These are phyloP conservation scores for Myotis lucifugus DNA, from an alignment of 2,113 vertebrate genomes.

Conservation along the genomic window DNA sequence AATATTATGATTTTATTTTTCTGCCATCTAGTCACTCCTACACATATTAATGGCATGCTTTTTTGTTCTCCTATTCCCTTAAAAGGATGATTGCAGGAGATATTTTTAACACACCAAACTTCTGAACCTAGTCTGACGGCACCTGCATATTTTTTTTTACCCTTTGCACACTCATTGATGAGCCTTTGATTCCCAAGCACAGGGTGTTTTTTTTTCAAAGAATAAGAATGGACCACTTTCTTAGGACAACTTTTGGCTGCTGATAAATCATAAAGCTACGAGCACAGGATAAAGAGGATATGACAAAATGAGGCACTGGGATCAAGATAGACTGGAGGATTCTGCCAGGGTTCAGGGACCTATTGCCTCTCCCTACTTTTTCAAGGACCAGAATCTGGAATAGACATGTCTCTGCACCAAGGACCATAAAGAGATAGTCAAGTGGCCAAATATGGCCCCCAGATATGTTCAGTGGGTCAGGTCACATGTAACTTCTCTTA, in stretches of 20 bases:
- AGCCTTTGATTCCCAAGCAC: not conserved
- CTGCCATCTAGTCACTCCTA: not conserved
- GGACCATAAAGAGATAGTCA: not conserved
- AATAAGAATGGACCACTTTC: not conserved
- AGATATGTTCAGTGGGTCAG: not conserved
- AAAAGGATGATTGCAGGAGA: not conserved
- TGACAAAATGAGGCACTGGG: not conserved
- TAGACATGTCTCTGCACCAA: not conserved
- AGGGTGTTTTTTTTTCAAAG: not conserved
- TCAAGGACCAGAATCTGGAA: not conserved
- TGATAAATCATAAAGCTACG: not conserved
- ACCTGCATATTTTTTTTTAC: not conserved
- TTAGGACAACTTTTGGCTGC: not conserved
- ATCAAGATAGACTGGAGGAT: not conserved
- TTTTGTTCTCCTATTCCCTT: not conserved
- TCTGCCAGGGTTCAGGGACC: not conserved
- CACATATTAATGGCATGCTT: not conserved
- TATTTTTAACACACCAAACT: conserved; percentile 7
- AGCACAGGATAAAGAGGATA: not conserved
- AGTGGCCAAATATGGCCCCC: not conserved
- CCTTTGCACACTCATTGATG: not conserved
- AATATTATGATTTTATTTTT: not conserved
- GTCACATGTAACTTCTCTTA: not conserved
- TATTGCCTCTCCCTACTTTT: not conserved
- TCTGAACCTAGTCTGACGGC: not conserved